A percentile compares a stretch with the other conserved stretches of the same genome.
phyloP scores from a whole-genome alignment of 1,140 invertebrate species.

The Euglossa dilemma region DNA sequence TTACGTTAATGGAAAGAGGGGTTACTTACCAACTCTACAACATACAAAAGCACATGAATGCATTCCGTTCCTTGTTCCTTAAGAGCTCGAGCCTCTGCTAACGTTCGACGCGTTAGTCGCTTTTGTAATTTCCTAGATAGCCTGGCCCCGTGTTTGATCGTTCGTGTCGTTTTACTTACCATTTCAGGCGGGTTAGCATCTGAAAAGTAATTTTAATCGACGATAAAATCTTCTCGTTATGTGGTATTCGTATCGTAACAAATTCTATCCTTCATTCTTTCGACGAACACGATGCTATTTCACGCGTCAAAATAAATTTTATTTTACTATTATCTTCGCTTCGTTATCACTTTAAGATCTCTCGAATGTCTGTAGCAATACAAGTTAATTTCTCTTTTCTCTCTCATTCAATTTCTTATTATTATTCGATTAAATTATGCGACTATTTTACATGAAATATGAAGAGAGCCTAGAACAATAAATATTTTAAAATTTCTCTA shows the following conservation, averaged over 20 bases:
- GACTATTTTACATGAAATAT: no score
- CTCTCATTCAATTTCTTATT: no score
- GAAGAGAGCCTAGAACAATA: no score
- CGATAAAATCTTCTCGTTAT: neutral
- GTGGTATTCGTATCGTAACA: no score
- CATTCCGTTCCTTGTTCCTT: constrained; percentile 90
- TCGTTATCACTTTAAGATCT: no score
- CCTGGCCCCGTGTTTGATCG: constrained; percentile 89
- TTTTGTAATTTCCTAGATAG: constrained; percentile 87
- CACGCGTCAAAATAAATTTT: neutral
- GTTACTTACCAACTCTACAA: constrained; percentile 87
- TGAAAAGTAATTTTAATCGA: constrained; percentile 9
- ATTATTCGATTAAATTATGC: no score
- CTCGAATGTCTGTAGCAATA: no score
- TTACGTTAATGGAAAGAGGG: neutral
- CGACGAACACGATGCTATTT: no score
- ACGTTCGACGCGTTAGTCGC: constrained; percentile 88
- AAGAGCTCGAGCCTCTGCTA: constrained; percentile 88
- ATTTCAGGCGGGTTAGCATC: constrained; percentile 66
- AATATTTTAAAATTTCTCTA: no score
- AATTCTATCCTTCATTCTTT: neutral
- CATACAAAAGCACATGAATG: constrained; percentile 88
- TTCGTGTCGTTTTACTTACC: constrained; percentile 85
- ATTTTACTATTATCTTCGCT: neutral
- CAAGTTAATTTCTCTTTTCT: no score